Evolutionary conservation across 1,140 invertebrate genomes (phyloP).

Genomic region (Pseudobourletiella spinata): DNA sequence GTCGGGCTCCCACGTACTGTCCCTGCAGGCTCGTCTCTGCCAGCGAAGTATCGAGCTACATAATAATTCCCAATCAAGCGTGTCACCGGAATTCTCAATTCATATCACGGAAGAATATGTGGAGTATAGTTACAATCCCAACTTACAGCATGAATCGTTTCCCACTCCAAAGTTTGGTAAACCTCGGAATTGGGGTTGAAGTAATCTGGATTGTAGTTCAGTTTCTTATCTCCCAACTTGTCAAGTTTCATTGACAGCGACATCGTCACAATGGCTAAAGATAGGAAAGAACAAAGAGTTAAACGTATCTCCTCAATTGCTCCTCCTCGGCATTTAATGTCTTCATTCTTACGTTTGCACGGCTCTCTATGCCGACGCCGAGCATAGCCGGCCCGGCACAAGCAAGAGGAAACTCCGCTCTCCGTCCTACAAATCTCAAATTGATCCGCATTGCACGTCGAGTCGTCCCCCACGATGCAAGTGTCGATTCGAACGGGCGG

Average conservation of each 20-base stretch:
- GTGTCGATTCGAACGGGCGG: constrained; percentile 65
- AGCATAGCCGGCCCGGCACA: constrained; percentile 76
- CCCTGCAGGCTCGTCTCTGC: constrained; percentile 80
- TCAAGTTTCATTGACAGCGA: constrained; percentile 71
- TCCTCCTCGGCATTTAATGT: not conserved
- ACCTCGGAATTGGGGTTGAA: constrained; percentile 64
- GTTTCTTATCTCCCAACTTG: constrained; percentile 63
- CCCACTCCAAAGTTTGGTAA: constrained; percentile 71
- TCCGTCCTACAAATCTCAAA: constrained; percentile 81
- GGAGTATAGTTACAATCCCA: not conserved
- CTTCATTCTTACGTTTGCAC: constrained; percentile 60
- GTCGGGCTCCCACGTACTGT: constrained; percentile 65
- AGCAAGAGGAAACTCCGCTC: constrained; percentile 80
- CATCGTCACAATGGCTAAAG: constrained; percentile 58
- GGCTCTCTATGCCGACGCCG: constrained; percentile 63
- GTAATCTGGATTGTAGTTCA: constrained; percentile 65
- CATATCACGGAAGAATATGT: too few species aligned
- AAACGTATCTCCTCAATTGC: not conserved
- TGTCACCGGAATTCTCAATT: too few species aligned
- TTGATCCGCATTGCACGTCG: constrained; percentile 77
- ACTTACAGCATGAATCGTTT: constrained; percentile 72
- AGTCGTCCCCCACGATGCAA: constrained; percentile 85
- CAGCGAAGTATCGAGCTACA: constrained; percentile 76
- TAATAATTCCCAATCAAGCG: not conserved
- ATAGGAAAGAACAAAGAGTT: not conserved